phyloP scores from a whole-genome alignment of 2,797 vertebrate species.

The Acanthurus lineatus region DNA sequence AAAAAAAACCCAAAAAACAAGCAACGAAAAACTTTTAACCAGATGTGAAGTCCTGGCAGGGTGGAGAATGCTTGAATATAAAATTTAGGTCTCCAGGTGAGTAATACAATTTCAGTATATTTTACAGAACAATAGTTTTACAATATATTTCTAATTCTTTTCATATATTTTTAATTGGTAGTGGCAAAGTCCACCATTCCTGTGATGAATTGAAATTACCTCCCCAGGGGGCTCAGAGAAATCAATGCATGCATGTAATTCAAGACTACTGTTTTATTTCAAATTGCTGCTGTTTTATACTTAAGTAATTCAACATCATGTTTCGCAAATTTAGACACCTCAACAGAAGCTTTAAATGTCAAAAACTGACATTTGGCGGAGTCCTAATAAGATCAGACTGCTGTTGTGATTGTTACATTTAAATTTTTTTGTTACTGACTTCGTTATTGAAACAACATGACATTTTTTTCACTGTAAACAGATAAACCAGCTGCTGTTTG shows the following conservation, averaged over 20 bases:
- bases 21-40: neutral
- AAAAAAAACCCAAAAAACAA: neutral
- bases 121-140: neutral
- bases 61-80: neutral
- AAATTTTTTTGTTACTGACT: neutral
- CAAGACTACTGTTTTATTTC: neutral
- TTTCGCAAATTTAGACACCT: no score
- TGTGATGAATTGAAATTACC: neutral
- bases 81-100: neutral
- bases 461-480: constrained; percentile 1
- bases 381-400: neutral
- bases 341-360: no score
- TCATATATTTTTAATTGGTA: no score
- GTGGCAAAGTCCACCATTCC: neutral
- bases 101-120: neutral
- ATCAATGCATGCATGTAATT: neutral
- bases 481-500: neutral
- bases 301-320: neutral
- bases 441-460: neutral
- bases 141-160: no score
- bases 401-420: neutral
- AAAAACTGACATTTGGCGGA: no score
- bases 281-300: neutral
- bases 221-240: neutral
- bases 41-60: neutral